These are phyloP conservation scores for Sialia sialis DNA, from an alignment of 2,113 vertebrate species.

Conservation along the genomic window DNA sequence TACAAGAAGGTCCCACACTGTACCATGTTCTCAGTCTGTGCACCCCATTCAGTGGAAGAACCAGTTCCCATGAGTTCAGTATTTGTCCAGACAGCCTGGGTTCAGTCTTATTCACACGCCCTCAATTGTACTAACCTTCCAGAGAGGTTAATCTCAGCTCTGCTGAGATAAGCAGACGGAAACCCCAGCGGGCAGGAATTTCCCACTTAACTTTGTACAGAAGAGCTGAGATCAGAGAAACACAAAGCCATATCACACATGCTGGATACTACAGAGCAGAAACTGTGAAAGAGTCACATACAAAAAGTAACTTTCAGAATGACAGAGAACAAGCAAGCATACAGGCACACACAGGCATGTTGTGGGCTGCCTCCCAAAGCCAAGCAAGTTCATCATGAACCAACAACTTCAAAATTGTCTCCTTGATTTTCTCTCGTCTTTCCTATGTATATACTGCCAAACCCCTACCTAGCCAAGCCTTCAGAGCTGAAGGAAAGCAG, in stretches of 20 bases:
- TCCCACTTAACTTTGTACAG: neutral
- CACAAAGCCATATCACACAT: neutral
- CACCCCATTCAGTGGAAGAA: neutral
- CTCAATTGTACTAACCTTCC: neutral
- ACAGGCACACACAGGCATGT: neutral
- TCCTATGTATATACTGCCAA: neutral
- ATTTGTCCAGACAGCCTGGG: neutral
- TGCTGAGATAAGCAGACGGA: neutral
- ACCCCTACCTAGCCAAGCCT: neutral
- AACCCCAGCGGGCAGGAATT: slow-evolving; percentile 5
- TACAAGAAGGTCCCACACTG: neutral
- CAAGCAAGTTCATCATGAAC: neutral
- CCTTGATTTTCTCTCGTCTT: neutral
- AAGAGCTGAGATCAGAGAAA: neutral
- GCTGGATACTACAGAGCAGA: neutral
- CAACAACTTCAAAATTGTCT: neutral
- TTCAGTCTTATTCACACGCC: neutral
- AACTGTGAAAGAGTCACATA: neutral
- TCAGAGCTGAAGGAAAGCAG: neutral
- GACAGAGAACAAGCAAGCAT: neutral
- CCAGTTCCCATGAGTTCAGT: neutral
- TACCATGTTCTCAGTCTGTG: neutral
- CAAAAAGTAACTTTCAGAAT: neutral
- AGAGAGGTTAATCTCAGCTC: neutral
- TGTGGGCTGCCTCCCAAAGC: neutral